Evolutionary conservation across 35 echinoderm and acorn worm species (phyloP), one percentile per base, ranked within the genome.

Genomic region (Patiria miniata): DNA sequence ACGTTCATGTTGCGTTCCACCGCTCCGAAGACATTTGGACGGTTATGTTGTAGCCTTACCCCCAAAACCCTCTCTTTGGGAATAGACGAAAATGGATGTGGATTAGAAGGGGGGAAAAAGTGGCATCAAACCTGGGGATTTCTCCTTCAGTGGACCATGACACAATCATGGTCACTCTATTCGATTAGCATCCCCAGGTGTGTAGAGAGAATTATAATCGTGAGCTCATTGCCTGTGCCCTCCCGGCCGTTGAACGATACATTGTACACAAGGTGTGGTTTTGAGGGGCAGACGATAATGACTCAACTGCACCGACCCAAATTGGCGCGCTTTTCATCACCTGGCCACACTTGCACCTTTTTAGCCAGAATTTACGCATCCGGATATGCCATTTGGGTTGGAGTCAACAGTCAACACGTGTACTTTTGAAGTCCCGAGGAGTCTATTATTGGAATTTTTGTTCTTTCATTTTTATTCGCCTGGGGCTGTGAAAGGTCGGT

Each of bases 391-490:
- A 73, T 73, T 73, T 73, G 65, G 29, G 65, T 73, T 73, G 65
- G 65, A 73, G 65, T 73, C 65, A 73, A 73, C 65, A 73, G 65
- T 73, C 65, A 73, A 73, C 65, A 73, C 65, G 29, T 73, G 65
- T 73, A 73, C 65, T 73, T 73, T 73, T 68, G 23, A 14, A 32
- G 26, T 73, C n/a, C n/a, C 34, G 34, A 34, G 21, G 65, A 23
- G 14, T 73, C 65, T 73, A 73, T 73, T 73, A 73, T 73, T 73
- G 65, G 65, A 32, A 26, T 34, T 73, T 73, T 34, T 73, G 23
- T 73, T 73, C 58, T 61, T 61, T 21, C 28, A 22, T 61, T 15
- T 73, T 73, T 36, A 18, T 73, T 73, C 34, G 65, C 65, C 65
- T 73, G 23, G 21, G 65, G 65, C 65, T 30, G 21, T 14, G 65